These are phyloP conservation scores for Philopedon plagiatum DNA, from an alignment of 2,888 invertebrate species.

Conservation along the genomic window DNA sequence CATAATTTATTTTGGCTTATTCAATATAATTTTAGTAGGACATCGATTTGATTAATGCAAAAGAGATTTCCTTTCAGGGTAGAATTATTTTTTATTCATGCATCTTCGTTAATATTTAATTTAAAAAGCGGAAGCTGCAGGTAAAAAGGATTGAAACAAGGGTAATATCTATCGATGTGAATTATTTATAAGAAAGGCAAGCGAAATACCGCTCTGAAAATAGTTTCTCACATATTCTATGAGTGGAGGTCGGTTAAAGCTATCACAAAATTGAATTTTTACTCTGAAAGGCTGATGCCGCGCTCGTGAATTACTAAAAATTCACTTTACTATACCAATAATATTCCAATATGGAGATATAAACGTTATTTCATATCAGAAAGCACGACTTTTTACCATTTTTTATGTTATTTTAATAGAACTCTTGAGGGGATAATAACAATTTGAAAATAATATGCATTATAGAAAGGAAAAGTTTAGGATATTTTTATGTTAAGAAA, in stretches of 20 bases:
- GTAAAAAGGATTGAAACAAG: conserved; percentile 22
- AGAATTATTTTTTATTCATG: background rate
- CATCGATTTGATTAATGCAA: background rate
- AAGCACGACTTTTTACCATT: background rate
- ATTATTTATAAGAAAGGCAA: conserved; percentile 30
- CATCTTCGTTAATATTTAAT: background rate
- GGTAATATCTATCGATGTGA: conserved; percentile 30
- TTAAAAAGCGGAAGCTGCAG: conserved; percentile 7
- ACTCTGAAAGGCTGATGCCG: conserved; percentile 7
- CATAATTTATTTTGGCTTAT: too few relatives aligned
- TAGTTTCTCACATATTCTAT: conserved; percentile 32
- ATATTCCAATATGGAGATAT: conserved; percentile 16
- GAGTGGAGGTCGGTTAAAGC: conserved; percentile 6
- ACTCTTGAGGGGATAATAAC: too few relatives aligned
- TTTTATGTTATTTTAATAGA: background rate
- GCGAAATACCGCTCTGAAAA: conserved; percentile 18
- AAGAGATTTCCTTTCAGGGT: background rate
- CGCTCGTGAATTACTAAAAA: conserved; percentile 23
- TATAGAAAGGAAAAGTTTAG: too few relatives aligned
- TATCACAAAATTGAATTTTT: conserved; percentile 31
- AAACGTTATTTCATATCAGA: conserved; percentile 3
- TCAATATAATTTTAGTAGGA: background rate
- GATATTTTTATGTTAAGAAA: too few relatives aligned
- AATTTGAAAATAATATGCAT: too few relatives aligned
- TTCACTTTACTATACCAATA: conserved; percentile 21